phyloP scores from a whole-genome alignment of 2,888 invertebrate genomes.

The Pseudeuparius sepicola region DNA sequence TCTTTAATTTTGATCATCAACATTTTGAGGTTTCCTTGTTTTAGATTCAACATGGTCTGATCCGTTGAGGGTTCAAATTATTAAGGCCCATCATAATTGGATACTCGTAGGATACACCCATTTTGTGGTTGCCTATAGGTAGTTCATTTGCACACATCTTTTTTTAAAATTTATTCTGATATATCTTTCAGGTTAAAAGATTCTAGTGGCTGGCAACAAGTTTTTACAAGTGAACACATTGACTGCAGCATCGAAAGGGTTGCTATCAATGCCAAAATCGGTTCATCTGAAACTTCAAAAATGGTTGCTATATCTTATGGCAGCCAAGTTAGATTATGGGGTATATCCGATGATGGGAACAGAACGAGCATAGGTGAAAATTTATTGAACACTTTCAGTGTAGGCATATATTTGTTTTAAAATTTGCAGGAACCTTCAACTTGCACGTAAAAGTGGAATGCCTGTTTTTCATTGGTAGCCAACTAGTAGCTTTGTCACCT shows the following conservation, averaged over 20 bases:
- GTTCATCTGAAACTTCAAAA: constrained; percentile 51
- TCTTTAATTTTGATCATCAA: constrained; percentile 7
- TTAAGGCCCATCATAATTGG: constrained; percentile 97
- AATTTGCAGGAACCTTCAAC: constrained; percentile 72
- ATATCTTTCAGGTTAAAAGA: constrained; percentile 72
- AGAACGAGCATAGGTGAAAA: constrained; percentile 58
- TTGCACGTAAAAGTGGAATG: constrained; percentile 88
- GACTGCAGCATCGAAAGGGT: constrained; percentile 84
- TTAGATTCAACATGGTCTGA: constrained; percentile 68
- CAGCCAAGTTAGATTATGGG: constrained; percentile 68
- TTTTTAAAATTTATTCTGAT: constrained; percentile 4
- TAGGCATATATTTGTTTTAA: not conserved
- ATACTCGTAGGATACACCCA: constrained; percentile 94
- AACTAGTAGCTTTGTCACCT: constrained; percentile 89
- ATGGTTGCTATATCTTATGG: constrained; percentile 79
- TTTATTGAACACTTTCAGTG: constrained; percentile 3
- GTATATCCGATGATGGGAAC: constrained; percentile 65
- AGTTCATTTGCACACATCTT: constrained; percentile 20
- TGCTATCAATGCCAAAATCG: constrained; percentile 71
- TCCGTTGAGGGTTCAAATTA: constrained; percentile 80
- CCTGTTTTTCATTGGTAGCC: constrained; percentile 94
- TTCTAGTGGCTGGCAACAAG: constrained; percentile 92
- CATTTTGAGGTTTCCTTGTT: constrained; percentile 22
- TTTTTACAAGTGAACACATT: constrained; percentile 88
- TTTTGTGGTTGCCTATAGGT: constrained; percentile 91